Percentiles rank a stretch among this genome's conserved stretches.
These are phyloP conservation scores for Orius insidiosus DNA, from an alignment of 1,140 invertebrate genomes.

Conservation along the genomic window DNA sequence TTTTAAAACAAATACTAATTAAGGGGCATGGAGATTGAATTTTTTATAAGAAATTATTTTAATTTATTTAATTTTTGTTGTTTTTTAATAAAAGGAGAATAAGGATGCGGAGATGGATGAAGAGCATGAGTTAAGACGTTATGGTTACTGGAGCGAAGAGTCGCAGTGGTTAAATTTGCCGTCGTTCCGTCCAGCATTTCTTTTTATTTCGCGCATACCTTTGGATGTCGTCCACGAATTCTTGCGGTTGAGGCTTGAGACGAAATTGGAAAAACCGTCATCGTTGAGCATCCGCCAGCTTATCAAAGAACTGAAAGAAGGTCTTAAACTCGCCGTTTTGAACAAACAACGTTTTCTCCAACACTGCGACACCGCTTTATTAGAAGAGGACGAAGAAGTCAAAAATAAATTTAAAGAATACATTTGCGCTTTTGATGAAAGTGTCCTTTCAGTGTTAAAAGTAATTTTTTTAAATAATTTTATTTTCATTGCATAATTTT, in stretches of 20 bases:
- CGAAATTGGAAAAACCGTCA: constrained; percentile 65
- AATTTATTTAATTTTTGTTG: constrained; percentile 8
- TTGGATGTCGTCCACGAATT: constrained; percentile 80
- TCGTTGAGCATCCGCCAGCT: constrained; percentile 68
- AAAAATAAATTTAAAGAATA: constrained; percentile 35
- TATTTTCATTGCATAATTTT: constrained; percentile 1
- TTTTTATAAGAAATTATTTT: too few species aligned
- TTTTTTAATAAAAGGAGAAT: constrained; percentile 14
- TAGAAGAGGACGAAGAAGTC: constrained; percentile 30
- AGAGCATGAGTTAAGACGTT: constrained; percentile 36
- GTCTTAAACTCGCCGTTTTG: constrained; percentile 55
- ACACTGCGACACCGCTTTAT: constrained; percentile 47
- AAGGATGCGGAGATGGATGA: constrained; percentile 18
- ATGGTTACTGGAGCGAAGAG: constrained; percentile 64
- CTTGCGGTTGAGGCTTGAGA: constrained; percentile 62
- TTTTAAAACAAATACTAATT: too few species aligned
- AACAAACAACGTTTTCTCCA: constrained; percentile 49
- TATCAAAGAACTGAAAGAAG: constrained; percentile 75
- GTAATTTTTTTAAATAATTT: constrained; percentile 22
- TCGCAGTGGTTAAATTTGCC: constrained; percentile 56
- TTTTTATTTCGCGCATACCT: constrained; percentile 67
- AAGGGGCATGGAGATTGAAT: too few species aligned
- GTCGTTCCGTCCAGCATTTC: constrained; percentile 61
- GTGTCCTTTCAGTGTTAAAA: constrained; percentile 52
- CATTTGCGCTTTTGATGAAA: constrained; percentile 55